Base-by-base conservation (phyloP, 2,888 invertebrate genomes). In the Eueremaeus valkanovi region DNA sequence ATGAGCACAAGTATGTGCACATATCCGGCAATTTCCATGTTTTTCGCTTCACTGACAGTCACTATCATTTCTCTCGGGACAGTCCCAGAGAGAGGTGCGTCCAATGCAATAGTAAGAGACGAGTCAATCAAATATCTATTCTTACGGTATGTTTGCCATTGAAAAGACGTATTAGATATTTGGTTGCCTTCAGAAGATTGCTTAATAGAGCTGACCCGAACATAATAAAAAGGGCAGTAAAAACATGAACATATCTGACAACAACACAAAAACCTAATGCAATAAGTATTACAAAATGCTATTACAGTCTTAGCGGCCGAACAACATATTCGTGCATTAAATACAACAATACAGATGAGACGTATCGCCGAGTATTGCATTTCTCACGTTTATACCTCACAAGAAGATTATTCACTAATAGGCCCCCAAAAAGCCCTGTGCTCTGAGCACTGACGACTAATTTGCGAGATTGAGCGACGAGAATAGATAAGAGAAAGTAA, bases 371-470 rank as follows among this genome's bases (percentile, higher is more conserved):
- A 61, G 42, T 68, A 68, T 68, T 68, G 36, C 68, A 42, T 68
- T 68, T 68, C 68, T 68, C 68, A 68, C 68, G 68, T 68, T 68
- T 68, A 68, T 68, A 68, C 68, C 68, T 68, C 68, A 68, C 68
- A 68, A 68, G 68, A 40, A 36, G 68, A 68, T 68, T 68, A 61
- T 61, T 13, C 33, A 61, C 61, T 61, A 61, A 61, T 61, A 61
- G 61, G 33, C 61, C 9, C 8, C 61, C 61, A 11, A 31, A 11
- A 55, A 55, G 24, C 55, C 49, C 55, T 9, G 55, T 55, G 55
- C 55, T 55, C 55, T 24, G 55, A 55, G 55, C n/a, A 27, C 55
- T 55, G 55, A 55, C 55, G 55, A 55, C 55, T 55, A 55, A 55
- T 55, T 61, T 61, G n/a, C 31, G 31, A 18, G 24, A n/a, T n/a